Conservation (phyloP, 2,797 vertebrate genomes). For the Lates japonicus region DNA sequence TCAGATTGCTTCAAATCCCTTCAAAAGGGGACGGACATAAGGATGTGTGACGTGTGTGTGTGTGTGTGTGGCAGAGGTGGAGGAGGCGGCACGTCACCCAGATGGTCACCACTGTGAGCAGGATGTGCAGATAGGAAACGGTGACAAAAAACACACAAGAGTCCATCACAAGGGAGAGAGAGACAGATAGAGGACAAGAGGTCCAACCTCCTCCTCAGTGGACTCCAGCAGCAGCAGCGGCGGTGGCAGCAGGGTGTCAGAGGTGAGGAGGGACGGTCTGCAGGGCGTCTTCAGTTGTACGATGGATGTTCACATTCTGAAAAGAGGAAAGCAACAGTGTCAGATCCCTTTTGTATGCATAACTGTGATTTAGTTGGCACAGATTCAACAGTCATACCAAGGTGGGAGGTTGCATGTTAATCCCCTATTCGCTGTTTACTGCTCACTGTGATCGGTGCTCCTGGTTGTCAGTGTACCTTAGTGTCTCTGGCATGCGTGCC, state of each 20-base stretch:
- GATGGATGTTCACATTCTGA: slow-evolving; percentile 91
- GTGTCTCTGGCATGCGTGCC: neutral
- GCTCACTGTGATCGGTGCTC: neutral
- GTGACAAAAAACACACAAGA: neutral
- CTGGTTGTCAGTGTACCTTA: neutral
- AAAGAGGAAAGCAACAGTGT: slow-evolving; percentile 69
- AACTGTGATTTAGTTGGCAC: neutral
- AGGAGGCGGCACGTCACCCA: slow-evolving; percentile 41
- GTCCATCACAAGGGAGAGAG: neutral
- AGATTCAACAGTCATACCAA: too few species aligned
- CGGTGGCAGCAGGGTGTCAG: slow-evolving; percentile 73
- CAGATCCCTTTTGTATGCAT: slow-evolving; percentile 15
- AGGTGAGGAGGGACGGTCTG: slow-evolving; percentile 91
- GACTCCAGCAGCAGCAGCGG: neutral
- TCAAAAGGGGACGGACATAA: neutral
- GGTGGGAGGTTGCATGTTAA: neutral
- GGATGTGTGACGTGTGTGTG: slow-evolving; percentile 4
- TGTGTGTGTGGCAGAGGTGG: neutral
- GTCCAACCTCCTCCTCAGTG: neutral
- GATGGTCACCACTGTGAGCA: slow-evolving; percentile 26
- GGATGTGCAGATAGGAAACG: slow-evolving; percentile 9
- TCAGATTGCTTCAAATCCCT: slow-evolving; percentile 18
- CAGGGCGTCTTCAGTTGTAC: slow-evolving; percentile 89
- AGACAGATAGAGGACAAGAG: neutral
- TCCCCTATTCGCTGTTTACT: neutral